Evolutionary conservation across 2,797 vertebrate genomes (phyloP).

Genomic region (Spea hammondii): DNA sequence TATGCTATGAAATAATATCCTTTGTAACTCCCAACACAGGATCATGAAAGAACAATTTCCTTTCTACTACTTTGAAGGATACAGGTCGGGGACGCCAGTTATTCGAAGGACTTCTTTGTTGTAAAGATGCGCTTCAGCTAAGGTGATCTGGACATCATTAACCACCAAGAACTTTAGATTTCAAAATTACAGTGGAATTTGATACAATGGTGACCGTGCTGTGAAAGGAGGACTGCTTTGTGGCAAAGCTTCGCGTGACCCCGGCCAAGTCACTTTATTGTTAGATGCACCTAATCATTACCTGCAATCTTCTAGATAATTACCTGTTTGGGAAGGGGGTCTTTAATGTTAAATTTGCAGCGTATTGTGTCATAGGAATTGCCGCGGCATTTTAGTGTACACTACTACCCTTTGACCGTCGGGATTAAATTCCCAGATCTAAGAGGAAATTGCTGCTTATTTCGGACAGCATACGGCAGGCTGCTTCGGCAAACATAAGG

Average conservation of each 20-base stretch:
- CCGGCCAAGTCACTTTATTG: neutral
- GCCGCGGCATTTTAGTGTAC: too few relatives aligned
- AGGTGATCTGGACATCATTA: slow-evolving; percentile 54
- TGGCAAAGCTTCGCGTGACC: neutral
- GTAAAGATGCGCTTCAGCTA: slow-evolving; percentile 48
- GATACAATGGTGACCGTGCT: slow-evolving; percentile 53
- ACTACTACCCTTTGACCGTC: neutral
- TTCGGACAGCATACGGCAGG: neutral
- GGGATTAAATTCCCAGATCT: neutral
- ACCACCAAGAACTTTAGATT: slow-evolving; percentile 50
- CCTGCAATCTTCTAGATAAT: neutral
- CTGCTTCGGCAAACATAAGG: slow-evolving; percentile 9
- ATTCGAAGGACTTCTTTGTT: slow-evolving; percentile 57
- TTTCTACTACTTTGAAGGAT: slow-evolving; percentile 58
- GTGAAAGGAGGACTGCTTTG: neutral
- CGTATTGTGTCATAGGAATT: neutral
- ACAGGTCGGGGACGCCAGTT: slow-evolving; percentile 56
- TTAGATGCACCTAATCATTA: neutral
- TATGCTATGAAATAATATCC: neutral
- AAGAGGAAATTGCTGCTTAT: neutral
- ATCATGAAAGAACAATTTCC: slow-evolving; percentile 3
- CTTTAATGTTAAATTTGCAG: neutral
- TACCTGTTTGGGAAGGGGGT: neutral
- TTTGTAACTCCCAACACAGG: neutral
- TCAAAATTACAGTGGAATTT: slow-evolving; percentile 52